A percentile compares a stretch with the other conserved stretches of the same genome.
Conservation (phyloP, 2,888 invertebrate genomes). For the Julus scandinavius region DNA sequence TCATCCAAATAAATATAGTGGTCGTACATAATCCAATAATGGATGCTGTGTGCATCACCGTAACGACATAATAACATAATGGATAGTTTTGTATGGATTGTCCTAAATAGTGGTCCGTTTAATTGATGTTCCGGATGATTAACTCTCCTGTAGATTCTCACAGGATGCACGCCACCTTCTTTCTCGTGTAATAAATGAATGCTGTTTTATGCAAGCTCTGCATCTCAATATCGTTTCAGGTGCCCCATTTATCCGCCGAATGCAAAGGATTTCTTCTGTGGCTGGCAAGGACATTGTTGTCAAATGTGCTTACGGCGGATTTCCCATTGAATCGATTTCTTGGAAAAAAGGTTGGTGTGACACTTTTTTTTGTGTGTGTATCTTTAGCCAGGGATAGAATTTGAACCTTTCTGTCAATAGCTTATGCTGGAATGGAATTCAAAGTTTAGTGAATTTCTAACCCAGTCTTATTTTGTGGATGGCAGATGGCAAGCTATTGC, state of each 20-base stretch:
- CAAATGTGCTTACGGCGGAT: conserved; percentile 53
- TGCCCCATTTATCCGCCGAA: conserved; percentile 54
- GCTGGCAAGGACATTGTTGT: conserved; percentile 54
- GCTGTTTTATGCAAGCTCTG: conserved; percentile 17
- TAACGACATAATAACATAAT: no score
- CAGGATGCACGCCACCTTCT: background rate
- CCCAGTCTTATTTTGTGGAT: conserved; percentile 29
- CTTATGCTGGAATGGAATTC: conserved; percentile 36
- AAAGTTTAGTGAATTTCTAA: conserved; percentile 43
- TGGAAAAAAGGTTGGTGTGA: conserved; percentile 55
- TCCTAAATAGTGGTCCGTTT: background rate
- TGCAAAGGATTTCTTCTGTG: conserved; percentile 53
- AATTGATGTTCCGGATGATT: background rate
- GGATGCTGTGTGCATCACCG: no score
- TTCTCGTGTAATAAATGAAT: background rate
- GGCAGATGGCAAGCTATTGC: conserved; percentile 81
- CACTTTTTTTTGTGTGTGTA: background rate
- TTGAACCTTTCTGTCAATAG: conserved; percentile 44
- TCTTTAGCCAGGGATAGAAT: conserved; percentile 3
- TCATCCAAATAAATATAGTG: no score
- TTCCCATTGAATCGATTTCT: conserved; percentile 55
- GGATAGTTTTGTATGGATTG: background rate
- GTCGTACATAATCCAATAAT: no score
- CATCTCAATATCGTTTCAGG: conserved; percentile 47
- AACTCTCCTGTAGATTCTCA: background rate